Evolutionary conservation across 2,797 vertebrate species (phyloP).

Genomic region (Amblyopsis hoosieri): DNA sequence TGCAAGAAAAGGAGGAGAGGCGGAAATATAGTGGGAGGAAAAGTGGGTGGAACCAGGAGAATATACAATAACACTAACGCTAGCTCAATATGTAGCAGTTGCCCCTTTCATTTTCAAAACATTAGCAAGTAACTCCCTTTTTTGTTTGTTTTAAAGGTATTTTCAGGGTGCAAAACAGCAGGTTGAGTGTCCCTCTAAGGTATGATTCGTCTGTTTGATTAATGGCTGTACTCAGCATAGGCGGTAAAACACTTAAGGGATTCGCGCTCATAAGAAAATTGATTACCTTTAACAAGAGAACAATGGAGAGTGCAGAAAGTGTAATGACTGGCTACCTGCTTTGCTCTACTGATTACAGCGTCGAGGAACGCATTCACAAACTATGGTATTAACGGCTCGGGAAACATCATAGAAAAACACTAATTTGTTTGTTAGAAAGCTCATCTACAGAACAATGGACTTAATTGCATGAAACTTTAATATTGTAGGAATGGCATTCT

Average conservation of each 20-base stretch:
- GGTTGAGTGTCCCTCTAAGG: conserved; percentile 37
- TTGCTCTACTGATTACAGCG: conserved; percentile 55
- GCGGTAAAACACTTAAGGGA: conserved; percentile 63
- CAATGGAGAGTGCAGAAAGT: conserved; percentile 59
- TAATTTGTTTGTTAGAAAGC: conserved; percentile 21
- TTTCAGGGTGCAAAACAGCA: conserved; percentile 25
- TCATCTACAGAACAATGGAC: conserved; percentile 13
- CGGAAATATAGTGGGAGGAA: conserved; percentile 8
- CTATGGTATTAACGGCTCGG: conserved; percentile 52
- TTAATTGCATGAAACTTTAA: conserved; percentile 34
- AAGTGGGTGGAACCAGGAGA: conserved; percentile 33
- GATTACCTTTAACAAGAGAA: conserved; percentile 76
- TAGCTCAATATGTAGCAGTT: conserved; percentile 23
- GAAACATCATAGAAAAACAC: conserved; percentile 35
- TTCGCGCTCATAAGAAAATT: conserved; percentile 62
- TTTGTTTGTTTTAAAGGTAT: conserved; percentile 37
- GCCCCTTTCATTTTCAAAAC: conserved; percentile 45
- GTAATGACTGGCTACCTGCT: conserved; percentile 66
- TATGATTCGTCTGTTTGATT: conserved; percentile 66
- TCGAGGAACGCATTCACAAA: conserved; percentile 55
- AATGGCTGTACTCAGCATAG: conserved; percentile 59
- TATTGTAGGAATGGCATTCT: conserved; percentile 13
- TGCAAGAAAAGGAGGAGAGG: conserved; percentile 15
- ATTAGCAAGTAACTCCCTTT: conserved; percentile 26
- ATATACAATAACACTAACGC: conserved; percentile 28